Conservation (phyloP, 2,797 vertebrate species). For the Acanthurus leucopareius region DNA sequence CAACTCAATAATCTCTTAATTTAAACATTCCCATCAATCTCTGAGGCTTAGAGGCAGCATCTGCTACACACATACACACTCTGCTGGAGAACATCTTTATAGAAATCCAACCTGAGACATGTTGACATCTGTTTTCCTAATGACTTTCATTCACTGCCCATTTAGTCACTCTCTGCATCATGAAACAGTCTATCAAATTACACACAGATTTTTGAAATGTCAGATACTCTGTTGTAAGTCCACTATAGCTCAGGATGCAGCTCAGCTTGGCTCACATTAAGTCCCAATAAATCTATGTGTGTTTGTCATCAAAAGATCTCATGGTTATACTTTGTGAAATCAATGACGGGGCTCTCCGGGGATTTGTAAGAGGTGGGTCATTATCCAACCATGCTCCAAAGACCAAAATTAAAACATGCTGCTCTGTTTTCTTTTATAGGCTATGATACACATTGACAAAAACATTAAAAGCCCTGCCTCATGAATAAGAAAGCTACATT, state of each 20-base stretch:
- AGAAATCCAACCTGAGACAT: constrained; percentile 71
- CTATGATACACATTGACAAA: constrained; percentile 21
- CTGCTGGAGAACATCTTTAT: constrained; percentile 48
- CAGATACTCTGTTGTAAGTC: constrained; percentile 9
- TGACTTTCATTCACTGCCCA: constrained; percentile 68
- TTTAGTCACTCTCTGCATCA: constrained; percentile 44
- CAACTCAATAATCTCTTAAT: constrained; percentile 77
- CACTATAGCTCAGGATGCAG: constrained; percentile 29
- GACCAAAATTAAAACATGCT: constrained; percentile 37
- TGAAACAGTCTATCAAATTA: constrained; percentile 24
- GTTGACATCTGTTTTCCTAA: constrained; percentile 78
- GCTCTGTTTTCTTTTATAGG: constrained; percentile 7
- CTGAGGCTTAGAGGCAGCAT: constrained; percentile 71
- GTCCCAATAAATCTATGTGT: constrained; percentile 43
- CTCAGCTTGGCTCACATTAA: constrained; percentile 33
- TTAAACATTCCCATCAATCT: constrained; percentile 74
- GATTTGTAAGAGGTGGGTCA: constrained; percentile 29
- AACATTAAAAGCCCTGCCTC: constrained; percentile 33
- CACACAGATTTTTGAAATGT: constrained; percentile 36
- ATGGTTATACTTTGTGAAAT: constrained; percentile 27
- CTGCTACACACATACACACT: constrained; percentile 59
- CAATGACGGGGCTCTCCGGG: constrained; percentile 23
- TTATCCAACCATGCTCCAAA: neutral
- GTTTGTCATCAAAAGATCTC: constrained; percentile 46
- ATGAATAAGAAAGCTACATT: constrained; percentile 47